A percentile compares a stretch with the other conserved stretches of the same genome.
These are phyloP conservation scores for Ranitomeya variabilis DNA, from an alignment of 2,113 vertebrate species.

Conservation along the genomic window DNA sequence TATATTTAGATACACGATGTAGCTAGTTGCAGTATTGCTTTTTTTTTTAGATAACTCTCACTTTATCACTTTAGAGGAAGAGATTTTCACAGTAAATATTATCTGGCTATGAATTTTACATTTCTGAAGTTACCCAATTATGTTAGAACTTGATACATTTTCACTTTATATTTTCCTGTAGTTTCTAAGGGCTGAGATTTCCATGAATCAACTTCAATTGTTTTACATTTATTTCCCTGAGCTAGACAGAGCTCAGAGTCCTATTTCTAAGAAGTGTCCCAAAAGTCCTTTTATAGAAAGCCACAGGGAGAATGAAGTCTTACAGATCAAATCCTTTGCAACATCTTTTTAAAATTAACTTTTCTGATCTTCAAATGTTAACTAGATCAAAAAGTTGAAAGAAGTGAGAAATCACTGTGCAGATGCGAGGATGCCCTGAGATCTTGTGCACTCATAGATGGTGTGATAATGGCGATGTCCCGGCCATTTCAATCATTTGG, in stretches of 20 bases:
- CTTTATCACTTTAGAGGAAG: neutral
- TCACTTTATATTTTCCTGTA: constrained; percentile 16
- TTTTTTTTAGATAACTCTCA: neutral
- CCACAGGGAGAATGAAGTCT: constrained; percentile 1
- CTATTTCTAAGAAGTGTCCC: constrained; percentile 20
- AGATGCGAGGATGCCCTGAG: constrained; percentile 13
- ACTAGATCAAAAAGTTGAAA: constrained; percentile 10
- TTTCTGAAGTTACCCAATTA: neutral
- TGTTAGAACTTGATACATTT: constrained; percentile 2
- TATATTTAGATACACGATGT: neutral
- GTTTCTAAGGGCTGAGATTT: neutral
- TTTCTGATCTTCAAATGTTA: constrained; percentile 31
- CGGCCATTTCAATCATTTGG: constrained; percentile 14
- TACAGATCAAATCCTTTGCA: constrained; percentile 17
- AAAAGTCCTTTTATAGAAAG: constrained; percentile 17
- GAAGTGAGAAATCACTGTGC: constrained; percentile 8
- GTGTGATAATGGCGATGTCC: neutral
- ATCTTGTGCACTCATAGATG: constrained; percentile 7
- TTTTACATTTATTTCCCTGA: constrained; percentile 33
- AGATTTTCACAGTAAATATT: neutral
- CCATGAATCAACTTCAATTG: constrained; percentile 14
- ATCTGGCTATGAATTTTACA: neutral
- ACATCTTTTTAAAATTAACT: constrained; percentile 27
- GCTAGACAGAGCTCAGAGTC: neutral
- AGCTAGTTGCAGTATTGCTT: neutral